Evolutionary conservation across 1,140 invertebrate genomes (phyloP), one percentile per base, ranked within the genome.

Genomic region (Drosophila ambigua): DNA sequence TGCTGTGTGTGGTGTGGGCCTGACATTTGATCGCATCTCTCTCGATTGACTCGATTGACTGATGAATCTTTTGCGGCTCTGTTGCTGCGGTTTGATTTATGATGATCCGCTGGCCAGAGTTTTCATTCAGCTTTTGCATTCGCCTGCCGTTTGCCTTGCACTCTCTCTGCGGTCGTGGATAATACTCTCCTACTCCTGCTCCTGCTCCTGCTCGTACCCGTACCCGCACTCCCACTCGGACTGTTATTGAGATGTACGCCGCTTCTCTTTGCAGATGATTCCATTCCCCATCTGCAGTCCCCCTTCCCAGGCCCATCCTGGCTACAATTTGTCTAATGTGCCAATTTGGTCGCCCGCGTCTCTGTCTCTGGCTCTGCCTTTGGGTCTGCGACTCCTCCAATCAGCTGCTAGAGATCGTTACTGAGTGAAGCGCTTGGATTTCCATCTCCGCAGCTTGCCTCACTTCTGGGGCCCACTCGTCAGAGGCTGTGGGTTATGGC

Each of bases 271-370:
- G 55, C 1, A 65, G 16, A 24, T 46, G 35, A 39, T 39, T 13
- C 35, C 11, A 39, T 13, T 13, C 35, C 11, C 35, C 9, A 31
- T 31, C 28, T 5, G 20, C 23, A 24, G 1, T 28, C 26, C 26
- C 26, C 26, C 6, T 28, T 2, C 35, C 11, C 35, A 13, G 23
- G 20, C 24, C 51, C 44, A 20, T 41, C 64, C 51, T 64, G 77
- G 60, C 64, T 59, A 73, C 83, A 83, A 88, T 88, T 88, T 88
- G 83, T 88, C 76, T 88, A 88, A 88, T 88, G 83, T 88, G 76
- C 83, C 83, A 88, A 83, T 88, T 88, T 87, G 72, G 54, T 77
- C 41, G 79, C 80, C 63, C 68, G 51, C 66, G 58, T 60, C 53
- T 46, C 23, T 24, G 65, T 57, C 44, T 41, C n/a, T 41, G 9